Conservation (phyloP, 2,113 vertebrate species). For the Nothoprocta pentlandii region DNA sequence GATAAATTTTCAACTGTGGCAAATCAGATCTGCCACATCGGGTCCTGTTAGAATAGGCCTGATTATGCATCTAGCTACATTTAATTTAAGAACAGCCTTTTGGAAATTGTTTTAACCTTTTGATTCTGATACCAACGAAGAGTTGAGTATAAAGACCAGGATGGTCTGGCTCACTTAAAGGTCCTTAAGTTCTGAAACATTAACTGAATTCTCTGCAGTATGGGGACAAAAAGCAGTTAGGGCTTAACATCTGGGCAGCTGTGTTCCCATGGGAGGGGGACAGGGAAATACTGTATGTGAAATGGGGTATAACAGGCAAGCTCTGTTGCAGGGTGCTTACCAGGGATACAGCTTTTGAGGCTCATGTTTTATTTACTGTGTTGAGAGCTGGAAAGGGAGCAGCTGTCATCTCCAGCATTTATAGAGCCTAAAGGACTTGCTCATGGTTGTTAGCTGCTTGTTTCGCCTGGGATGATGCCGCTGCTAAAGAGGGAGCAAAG, state of each 20-base stretch:
- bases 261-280: background rate
- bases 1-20: background rate
- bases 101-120: background rate
- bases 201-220: background rate
- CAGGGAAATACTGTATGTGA: background rate
- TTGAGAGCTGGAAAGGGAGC: background rate
- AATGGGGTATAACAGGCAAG: background rate
- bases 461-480: background rate
- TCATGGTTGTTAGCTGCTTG: background rate
- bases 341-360: background rate
- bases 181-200: background rate
- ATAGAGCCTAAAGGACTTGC: background rate
- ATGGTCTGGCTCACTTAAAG: background rate
- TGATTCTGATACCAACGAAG: background rate
- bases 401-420: background rate
- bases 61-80: background rate
- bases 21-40: background rate
- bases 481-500: background rate
- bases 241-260: background rate
- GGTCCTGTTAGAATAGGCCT: background rate
- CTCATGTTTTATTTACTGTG: slow-evolving; percentile 16
- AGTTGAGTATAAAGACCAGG: background rate
- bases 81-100: background rate
- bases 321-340: background rate
- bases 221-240: background rate